Conservation (phyloP, 2,113 vertebrate species). For the Rallus limicola region DNA sequence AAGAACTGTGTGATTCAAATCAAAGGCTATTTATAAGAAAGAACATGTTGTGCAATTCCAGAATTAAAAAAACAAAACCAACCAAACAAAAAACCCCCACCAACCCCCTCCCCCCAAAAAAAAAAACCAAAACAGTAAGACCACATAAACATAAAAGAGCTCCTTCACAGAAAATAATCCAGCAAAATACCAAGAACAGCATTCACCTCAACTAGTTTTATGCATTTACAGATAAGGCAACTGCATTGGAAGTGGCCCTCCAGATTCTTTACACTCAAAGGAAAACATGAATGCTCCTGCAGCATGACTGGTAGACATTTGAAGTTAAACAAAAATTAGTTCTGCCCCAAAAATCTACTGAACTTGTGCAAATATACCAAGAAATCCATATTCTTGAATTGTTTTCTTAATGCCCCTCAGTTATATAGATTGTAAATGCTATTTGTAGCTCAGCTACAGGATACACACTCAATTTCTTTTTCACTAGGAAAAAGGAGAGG, state of each 20-base stretch:
- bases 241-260: background rate
- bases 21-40: background rate
- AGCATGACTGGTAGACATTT: background rate
- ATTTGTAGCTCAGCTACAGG: background rate
- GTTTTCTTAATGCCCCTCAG: background rate
- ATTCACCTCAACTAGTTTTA: background rate
- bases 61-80: background rate
- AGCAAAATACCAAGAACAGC: background rate
- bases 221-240: background rate
- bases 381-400: background rate
- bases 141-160: background rate
- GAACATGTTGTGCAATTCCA: background rate
- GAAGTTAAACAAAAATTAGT: background rate
- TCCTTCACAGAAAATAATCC: background rate
- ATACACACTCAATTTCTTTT: background rate
- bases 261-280: background rate
- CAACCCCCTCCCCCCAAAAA: no score
- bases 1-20: background rate
- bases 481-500: background rate
- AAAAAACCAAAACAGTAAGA: no score
- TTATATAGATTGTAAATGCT: background rate
- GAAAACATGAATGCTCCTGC: background rate
- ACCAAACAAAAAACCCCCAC: background rate
- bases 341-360: background rate
- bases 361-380: background rate